Conservation (phyloP, 1,140 invertebrate genomes). For the Aphaenogaster ashmeadi region DNA sequence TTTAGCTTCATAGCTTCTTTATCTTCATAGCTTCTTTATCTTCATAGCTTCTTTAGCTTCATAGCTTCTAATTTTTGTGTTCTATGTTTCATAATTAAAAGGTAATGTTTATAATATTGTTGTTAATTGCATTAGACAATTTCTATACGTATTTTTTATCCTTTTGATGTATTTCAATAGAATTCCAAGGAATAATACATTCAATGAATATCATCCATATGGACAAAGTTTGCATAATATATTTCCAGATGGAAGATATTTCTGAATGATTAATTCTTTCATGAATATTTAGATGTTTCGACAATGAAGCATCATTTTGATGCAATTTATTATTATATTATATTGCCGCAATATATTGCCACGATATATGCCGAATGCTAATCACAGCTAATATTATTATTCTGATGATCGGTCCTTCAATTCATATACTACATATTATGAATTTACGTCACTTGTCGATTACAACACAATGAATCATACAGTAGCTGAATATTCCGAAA, state of each 20-base stretch:
- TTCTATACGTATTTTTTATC: not conserved
- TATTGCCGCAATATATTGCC: not conserved
- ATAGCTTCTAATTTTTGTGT: not conserved
- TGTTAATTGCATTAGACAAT: not conserved
- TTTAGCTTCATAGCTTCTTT: not conserved
- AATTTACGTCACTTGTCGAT: not conserved
- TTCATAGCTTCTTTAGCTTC: not conserved
- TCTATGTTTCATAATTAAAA: not conserved
- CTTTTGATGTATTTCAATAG: not conserved
- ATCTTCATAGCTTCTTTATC: too few species aligned
- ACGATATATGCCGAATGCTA: conserved; percentile 3
- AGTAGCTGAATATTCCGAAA: not conserved
- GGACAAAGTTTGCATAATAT: not conserved
- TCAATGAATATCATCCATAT: not conserved
- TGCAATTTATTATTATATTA: not conserved
- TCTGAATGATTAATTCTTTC: conserved; percentile 26
- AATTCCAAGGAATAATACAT: not conserved
- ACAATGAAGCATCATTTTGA: not conserved
- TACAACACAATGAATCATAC: not conserved
- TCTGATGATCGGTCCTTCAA: not conserved
- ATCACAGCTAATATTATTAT: conserved; percentile 15
- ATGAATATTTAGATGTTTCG: conserved; percentile 22
- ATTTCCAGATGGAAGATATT: conserved; percentile 29
- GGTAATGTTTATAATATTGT: not conserved
- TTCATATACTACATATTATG: not conserved